Conservation (phyloP, 2,888 invertebrate genomes). For the Lacanobia oleracea region DNA sequence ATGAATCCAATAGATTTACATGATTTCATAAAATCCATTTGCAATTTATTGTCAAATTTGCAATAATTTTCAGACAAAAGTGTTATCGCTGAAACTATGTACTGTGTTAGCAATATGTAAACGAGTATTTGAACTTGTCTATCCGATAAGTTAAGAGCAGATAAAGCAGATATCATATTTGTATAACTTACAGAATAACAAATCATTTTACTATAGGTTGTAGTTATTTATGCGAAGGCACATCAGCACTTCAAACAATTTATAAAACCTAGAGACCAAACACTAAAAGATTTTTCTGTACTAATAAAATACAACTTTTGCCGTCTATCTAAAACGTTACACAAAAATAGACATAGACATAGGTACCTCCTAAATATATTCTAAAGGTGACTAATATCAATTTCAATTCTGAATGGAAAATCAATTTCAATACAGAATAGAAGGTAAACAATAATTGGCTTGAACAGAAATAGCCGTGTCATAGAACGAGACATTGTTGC, state of each 20-base stretch:
- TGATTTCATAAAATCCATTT: neutral
- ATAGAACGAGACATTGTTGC: constrained; percentile 74
- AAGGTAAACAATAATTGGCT: constrained; percentile 50
- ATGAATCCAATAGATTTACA: constrained; percentile 6
- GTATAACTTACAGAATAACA: neutral
- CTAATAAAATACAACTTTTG: neutral
- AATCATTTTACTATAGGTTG: neutral
- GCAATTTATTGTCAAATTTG: neutral
- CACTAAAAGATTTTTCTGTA: too few relatives aligned
- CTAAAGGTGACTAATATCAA: neutral
- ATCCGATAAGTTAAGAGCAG: neutral
- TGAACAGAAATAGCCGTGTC: constrained; percentile 51
- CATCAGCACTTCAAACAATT: neutral
- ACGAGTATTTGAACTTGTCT: neutral
- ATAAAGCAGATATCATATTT: constrained; percentile 3
- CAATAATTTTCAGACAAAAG: neutral
- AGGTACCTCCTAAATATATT: neutral
- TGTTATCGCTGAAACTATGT: neutral
- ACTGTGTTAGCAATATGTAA: neutral
- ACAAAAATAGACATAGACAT: neutral
- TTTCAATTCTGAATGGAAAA: constrained; percentile 2
- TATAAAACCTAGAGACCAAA: neutral
- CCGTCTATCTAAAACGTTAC: neutral
- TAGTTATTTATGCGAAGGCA: constrained; percentile 3
- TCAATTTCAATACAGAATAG: constrained; percentile 1